phyloP scores from a whole-genome alignment of 2,113 vertebrate genomes.

The Aspidoscelis tigris region DNA sequence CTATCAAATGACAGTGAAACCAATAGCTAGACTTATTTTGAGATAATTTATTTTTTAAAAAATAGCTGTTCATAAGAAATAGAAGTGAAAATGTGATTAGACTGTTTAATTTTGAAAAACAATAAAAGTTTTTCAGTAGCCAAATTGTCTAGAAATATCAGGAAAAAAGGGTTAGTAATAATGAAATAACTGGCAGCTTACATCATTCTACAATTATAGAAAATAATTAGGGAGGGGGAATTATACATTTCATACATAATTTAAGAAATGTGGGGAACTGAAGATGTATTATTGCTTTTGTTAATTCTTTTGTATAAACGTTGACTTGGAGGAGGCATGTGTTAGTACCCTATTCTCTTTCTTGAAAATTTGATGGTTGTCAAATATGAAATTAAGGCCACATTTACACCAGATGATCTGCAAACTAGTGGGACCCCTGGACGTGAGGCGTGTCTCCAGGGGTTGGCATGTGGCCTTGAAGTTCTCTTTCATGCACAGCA shows the following conservation, averaged over 20 bases:
- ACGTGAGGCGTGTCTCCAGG: no score
- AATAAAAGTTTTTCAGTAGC: constrained; percentile 45
- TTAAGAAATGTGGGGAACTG: neutral
- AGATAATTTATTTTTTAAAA: constrained; percentile 7
- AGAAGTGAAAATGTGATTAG: constrained; percentile 61
- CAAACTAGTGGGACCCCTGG: no score
- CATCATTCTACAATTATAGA: neutral
- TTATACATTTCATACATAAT: neutral
- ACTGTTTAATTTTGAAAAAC: constrained; percentile 41
- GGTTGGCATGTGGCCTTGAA: no score
- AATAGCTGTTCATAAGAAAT: constrained; percentile 62
- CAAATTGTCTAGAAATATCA: neutral
- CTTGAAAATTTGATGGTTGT: neutral
- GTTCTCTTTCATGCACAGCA: no score
- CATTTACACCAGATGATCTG: no score
- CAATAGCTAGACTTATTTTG: constrained; percentile 58
- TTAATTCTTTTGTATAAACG: neutral
- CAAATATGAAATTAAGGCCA: no score
- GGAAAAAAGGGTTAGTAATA: neutral
- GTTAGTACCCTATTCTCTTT: neutral
- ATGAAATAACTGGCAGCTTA: neutral
- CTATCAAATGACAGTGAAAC: constrained; percentile 78
- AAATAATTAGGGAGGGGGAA: neutral
- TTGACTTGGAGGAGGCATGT: neutral
- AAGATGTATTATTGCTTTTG: neutral